phyloP scores from a whole-genome alignment of 2,888 invertebrate genomes.

The Oligia fasciuncula region DNA sequence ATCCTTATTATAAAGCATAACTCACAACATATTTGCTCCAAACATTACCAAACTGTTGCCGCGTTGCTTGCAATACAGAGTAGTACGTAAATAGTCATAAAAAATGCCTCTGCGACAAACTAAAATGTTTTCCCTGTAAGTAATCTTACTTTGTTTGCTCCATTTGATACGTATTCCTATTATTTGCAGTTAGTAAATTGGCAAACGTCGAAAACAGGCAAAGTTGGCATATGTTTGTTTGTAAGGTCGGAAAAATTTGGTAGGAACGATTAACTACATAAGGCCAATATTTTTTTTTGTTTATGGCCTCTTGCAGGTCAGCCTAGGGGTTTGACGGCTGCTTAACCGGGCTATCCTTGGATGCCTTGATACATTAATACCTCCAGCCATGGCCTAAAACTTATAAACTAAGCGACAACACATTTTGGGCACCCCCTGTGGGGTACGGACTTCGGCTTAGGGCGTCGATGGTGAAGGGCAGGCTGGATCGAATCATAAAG shows the following conservation, averaged over 20 bases:
- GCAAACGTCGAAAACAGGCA: constrained; percentile 58
- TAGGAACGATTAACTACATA: background rate
- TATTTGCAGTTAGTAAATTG: constrained; percentile 61
- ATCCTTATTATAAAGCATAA: background rate
- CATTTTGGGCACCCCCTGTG: background rate
- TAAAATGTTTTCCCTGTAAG: constrained; percentile 62
- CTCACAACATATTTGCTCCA: constrained; percentile 30
- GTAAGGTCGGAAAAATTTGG: constrained; percentile 8
- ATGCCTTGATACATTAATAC: background rate
- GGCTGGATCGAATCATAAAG: background rate
- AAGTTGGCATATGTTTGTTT: constrained; percentile 15
- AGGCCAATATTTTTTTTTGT: background rate
- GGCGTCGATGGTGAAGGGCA: background rate
- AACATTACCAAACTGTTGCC: constrained; percentile 27
- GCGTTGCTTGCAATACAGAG: constrained; percentile 21
- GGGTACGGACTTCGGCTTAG: background rate
- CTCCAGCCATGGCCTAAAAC: background rate
- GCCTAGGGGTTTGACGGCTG: background rate
- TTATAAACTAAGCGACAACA: background rate
- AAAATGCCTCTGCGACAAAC: constrained; percentile 54
- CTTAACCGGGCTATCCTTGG: background rate
- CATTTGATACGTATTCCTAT: constrained; percentile 58
- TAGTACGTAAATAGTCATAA: constrained; percentile 51
- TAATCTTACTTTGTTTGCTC: constrained; percentile 63
- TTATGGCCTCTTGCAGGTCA: background rate